Base-by-base conservation (phyloP, 2,888 invertebrate species). In the Lithosia quadra region DNA sequence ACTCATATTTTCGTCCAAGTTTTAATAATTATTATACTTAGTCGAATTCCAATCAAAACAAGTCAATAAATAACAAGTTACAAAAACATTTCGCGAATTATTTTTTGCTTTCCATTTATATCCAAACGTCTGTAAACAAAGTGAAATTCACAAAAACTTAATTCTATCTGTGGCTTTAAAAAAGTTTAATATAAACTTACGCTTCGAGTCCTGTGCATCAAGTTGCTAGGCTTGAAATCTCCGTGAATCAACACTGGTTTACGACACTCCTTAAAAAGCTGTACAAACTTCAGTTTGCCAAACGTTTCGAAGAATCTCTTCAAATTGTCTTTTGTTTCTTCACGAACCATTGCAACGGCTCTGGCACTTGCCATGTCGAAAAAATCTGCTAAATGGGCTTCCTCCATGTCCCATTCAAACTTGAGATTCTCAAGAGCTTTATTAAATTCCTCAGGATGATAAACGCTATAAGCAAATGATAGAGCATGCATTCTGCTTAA, bases 401-500 rank as follows among this genome's bases (percentile, higher is more conserved):
- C 28, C 28, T 71, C 59, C 39, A 60, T 55, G n/a, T 70, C 61
- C 10, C 34, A 63, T 59, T 64, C 13, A 49, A 56, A 34, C 15
- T 67, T 63, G 9, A 43, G 15, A 3, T 49, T 34, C 10, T 61
- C 21, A 1, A 65, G 3, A 15, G 49, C 15, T 18, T 67, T 60
- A 8, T 69, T 63, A 55, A 83, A 89, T 21, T 76, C 72, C 59
- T 86, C 80, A 0, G 86, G 89, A 22, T 84, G 21, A 61, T 85
- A 82, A 49, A 82, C 78, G n/a, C 74, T 77, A 62, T 84, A 82
- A 0, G 88, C 89, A 21, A 89, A 81, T 0, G 90, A 85, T 7
- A 86, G 70, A 0, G 87, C 87, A 70, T 89, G 88, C n/a, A 86
- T 78, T 67, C 81, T 84, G 11, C 68, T 63, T 11, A 73, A 43